Conservation (phyloP, 2,113 vertebrate genomes). For the Nibea coibor region DNA sequence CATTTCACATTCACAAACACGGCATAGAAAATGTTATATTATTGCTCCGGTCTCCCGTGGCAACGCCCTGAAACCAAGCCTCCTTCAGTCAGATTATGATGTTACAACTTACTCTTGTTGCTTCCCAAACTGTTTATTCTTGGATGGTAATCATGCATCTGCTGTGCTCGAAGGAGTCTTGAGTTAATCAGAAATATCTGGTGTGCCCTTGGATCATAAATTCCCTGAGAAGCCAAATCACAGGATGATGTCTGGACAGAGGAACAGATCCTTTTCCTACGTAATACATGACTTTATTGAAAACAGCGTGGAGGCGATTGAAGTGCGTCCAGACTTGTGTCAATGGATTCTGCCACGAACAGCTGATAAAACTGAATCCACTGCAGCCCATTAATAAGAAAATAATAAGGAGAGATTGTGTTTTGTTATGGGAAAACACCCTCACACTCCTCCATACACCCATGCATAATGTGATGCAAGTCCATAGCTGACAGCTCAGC, state of each 20-base stretch:
- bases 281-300: conserved; percentile 58
- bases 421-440: conserved; percentile 23
- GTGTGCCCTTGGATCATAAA: conserved; percentile 54
- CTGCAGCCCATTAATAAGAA: conserved; percentile 37
- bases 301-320: conserved; percentile 64
- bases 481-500: conserved; percentile 7
- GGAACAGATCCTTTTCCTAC: conserved; percentile 51
- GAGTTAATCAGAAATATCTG: conserved; percentile 71
- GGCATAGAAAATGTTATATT: conserved; percentile 30
- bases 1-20: conserved; percentile 37
- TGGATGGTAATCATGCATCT: conserved; percentile 52
- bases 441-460: neutral
- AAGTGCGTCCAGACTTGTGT: conserved; percentile 66
- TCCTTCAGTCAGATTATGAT: conserved; percentile 33
- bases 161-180: conserved; percentile 54
- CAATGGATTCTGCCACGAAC: conserved; percentile 32
- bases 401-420: conserved; percentile 32
- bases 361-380: conserved; percentile 53
- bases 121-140: conserved; percentile 71
- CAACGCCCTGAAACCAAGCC: conserved; percentile 44
- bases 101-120: conserved; percentile 48
- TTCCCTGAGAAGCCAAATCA: conserved; percentile 63
- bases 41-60: conserved; percentile 39
- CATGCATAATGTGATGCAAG: neutral
- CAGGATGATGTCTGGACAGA: conserved; percentile 62